Conservation (phyloP, 1,140 invertebrate genomes). For the Cyrtorhinus lividipennis region DNA sequence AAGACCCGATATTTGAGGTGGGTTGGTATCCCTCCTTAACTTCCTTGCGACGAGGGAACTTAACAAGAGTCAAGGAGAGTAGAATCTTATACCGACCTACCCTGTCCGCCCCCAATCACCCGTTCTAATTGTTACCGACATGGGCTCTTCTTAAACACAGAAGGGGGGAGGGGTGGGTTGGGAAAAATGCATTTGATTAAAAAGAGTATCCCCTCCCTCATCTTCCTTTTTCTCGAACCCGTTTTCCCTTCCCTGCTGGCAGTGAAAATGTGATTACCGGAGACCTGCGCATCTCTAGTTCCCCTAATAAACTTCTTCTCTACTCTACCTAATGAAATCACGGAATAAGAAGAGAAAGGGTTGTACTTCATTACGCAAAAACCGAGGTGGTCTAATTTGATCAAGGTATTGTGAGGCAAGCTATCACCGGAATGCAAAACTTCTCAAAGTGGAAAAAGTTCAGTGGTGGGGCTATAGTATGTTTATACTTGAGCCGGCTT, state of each 20-base stretch:
- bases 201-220: background rate
- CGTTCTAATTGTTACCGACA: background rate
- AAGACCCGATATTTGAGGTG: background rate
- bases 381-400: background rate
- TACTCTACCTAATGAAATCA: background rate
- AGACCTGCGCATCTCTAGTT: background rate
- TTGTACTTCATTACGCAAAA: background rate
- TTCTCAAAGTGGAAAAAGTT: no score
- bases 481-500: no score
- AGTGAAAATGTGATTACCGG: background rate
- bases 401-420: background rate
- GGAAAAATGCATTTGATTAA: background rate
- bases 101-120: background rate
- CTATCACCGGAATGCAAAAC: background rate
- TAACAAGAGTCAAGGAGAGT: background rate
- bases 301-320: background rate
- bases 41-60: background rate
- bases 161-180: background rate
- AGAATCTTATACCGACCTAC: background rate
- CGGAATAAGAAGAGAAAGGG: background rate
- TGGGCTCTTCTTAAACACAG: no score
- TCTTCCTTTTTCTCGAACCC: no score
- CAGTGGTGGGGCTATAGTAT: no score
- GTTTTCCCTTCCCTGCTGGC: no score
- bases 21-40: background rate